phyloP scores from a whole-genome alignment of 2,888 invertebrate species.

The Neoitamus cyanurus region DNA sequence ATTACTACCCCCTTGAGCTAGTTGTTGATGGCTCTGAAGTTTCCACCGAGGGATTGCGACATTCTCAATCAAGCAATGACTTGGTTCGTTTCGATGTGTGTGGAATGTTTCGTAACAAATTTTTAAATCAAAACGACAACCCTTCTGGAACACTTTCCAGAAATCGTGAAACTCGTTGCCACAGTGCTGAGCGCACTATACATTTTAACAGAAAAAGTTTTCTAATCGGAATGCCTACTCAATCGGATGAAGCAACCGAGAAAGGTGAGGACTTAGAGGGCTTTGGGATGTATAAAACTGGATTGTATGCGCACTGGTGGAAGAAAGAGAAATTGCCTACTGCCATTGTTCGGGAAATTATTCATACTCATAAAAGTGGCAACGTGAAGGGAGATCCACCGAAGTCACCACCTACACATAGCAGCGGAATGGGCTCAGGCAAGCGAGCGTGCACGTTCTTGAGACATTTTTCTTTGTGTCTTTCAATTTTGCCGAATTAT shows the following conservation, averaged over 20 bases:
- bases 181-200: conserved; percentile 52
- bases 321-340: conserved; percentile 85
- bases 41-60: conserved; percentile 53
- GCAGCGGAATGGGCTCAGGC: conserved; percentile 59
- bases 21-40: conserved; percentile 49
- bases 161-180: conserved; percentile 49
- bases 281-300: conserved; percentile 75
- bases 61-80: conserved; percentile 55
- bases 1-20: conserved; percentile 50
- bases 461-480: conserved; percentile 36
- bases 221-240: conserved; percentile 56
- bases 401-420: conserved; percentile 27
- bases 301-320: conserved; percentile 93
- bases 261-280: conserved; percentile 21
- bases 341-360: conserved; percentile 70
- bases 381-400: conserved; percentile 59
- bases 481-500: conserved; percentile 1
- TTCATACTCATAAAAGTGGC: conserved; percentile 66
- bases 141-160: background rate
- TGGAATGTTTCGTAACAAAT: conserved; percentile 64
- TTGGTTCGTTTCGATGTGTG: conserved; percentile 63
- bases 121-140: conserved; percentile 51
- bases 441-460: conserved; percentile 57
- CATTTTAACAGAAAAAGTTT: conserved; percentile 64
- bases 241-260: background rate